Evolutionary conservation across 2,888 invertebrate species (phyloP).

Genomic region (Andrena flavipes): DNA sequence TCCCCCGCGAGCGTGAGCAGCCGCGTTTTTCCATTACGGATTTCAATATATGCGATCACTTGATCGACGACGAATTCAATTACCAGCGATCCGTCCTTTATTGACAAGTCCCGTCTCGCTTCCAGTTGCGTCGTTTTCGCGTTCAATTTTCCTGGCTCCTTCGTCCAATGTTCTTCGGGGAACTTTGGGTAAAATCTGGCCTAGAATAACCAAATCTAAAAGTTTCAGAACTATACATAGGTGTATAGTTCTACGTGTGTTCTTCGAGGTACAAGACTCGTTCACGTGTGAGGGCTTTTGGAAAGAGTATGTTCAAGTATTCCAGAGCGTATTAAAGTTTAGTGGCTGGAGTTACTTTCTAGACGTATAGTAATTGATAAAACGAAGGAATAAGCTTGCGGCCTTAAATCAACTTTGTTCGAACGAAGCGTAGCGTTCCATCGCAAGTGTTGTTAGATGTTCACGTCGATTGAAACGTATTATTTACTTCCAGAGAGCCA

Average conservation of each 20-base stretch:
- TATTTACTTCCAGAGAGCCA: not conserved
- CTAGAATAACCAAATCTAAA: conserved; percentile 10
- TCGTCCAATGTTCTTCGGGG: too few species aligned
- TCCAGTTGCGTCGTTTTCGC: conserved; percentile 1
- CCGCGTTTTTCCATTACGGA: conserved; percentile 10
- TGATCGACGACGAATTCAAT: conserved; percentile 48
- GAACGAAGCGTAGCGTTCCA: too few species aligned
- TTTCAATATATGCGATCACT: conserved; percentile 32
- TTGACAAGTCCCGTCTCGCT: conserved; percentile 26
- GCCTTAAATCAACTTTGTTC: too few species aligned
- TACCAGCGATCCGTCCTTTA: conserved; percentile 40
- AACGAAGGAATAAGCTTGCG: too few species aligned
- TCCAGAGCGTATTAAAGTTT: not conserved
- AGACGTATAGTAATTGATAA: too few species aligned
- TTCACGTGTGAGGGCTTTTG: not conserved
- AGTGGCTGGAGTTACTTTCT: not conserved
- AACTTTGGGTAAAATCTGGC: not conserved
- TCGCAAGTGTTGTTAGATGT: too few species aligned
- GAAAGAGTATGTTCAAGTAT: not conserved
- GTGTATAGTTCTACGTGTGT: not conserved
- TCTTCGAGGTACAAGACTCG: not conserved
- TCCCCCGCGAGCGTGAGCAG: not conserved
- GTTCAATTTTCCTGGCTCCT: conserved; percentile 2
- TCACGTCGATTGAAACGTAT: too few species aligned
- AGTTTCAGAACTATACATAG: not conserved